Conservation (phyloP, 1,140 invertebrate genomes). For the Anastatus disparis region DNA sequence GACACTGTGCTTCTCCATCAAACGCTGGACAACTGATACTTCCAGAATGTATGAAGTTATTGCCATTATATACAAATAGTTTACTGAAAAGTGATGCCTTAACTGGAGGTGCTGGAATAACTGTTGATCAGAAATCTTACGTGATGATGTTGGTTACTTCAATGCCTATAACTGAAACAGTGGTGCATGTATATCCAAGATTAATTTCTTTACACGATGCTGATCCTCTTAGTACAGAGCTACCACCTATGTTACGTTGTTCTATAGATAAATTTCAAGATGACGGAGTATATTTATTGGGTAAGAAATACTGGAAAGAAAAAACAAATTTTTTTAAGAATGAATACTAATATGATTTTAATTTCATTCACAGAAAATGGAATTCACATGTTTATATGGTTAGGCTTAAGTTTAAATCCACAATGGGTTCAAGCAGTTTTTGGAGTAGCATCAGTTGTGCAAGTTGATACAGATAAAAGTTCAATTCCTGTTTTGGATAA, state of each 20-base stretch:
- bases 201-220: constrained; percentile 81
- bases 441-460: constrained; percentile 81
- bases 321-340: too few species aligned
- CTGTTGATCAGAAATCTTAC: constrained; percentile 90
- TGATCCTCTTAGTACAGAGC: constrained; percentile 65
- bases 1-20: constrained; percentile 91
- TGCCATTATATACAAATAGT: constrained; percentile 95
- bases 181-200: constrained; percentile 90
- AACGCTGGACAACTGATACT: constrained; percentile 94
- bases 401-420: constrained; percentile 80
- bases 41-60: constrained; percentile 96
- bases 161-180: constrained; percentile 84
- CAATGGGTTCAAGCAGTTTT: constrained; percentile 89
- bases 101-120: constrained; percentile 86
- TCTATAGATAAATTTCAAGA: constrained; percentile 88
- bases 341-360: too few species aligned
- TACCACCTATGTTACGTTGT: constrained; percentile 80
- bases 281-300: constrained; percentile 87
- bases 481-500: constrained; percentile 84
- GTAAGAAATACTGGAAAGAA: constrained; percentile 60
- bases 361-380: constrained; percentile 83
- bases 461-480: constrained; percentile 85
- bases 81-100: constrained; percentile 92
- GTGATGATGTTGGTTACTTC: constrained; percentile 86
- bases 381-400: constrained; percentile 94